Conservation (phyloP, 2,797 vertebrate species). For the Crenichthys baileyi region DNA sequence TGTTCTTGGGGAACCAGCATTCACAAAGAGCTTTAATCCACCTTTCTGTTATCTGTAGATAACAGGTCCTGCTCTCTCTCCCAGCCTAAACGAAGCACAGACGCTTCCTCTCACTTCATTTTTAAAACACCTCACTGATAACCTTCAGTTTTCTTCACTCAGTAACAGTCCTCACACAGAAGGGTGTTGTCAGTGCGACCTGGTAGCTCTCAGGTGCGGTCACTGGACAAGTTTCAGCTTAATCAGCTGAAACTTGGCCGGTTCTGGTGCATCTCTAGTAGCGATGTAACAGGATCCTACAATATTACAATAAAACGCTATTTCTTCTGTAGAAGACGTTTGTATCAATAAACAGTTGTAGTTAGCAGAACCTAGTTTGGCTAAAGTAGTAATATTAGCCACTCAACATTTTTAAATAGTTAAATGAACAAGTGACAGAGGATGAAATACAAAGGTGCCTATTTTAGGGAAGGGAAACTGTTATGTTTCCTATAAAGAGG, state of each 20-base stretch:
- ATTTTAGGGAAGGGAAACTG: too few species aligned
- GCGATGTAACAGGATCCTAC: background rate
- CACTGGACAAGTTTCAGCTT: too few species aligned
- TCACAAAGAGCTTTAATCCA: background rate
- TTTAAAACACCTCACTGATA: background rate
- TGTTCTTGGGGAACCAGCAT: background rate
- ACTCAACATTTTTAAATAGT: background rate
- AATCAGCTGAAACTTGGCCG: too few species aligned
- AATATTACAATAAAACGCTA: too few species aligned
- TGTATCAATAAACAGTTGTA: too few species aligned
- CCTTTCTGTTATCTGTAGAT: background rate
- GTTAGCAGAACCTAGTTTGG: too few species aligned
- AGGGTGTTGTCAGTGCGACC: background rate
- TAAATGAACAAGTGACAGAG: background rate
- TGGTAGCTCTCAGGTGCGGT: too few species aligned
- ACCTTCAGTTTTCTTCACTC: background rate
- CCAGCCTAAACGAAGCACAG: background rate
- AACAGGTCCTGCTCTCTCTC: background rate
- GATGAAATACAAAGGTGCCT: background rate
- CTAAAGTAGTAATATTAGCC: too few species aligned
- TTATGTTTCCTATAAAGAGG: background rate
- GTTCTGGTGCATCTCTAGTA: background rate
- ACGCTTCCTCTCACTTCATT: background rate
- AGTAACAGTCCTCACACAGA: background rate
- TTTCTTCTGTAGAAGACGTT: too few species aligned